A percentile compares a stretch with the other conserved stretches of the same genome.
phyloP scores from a whole-genome alignment of 2,113 vertebrate species.

The Bagarius yarrelli region DNA sequence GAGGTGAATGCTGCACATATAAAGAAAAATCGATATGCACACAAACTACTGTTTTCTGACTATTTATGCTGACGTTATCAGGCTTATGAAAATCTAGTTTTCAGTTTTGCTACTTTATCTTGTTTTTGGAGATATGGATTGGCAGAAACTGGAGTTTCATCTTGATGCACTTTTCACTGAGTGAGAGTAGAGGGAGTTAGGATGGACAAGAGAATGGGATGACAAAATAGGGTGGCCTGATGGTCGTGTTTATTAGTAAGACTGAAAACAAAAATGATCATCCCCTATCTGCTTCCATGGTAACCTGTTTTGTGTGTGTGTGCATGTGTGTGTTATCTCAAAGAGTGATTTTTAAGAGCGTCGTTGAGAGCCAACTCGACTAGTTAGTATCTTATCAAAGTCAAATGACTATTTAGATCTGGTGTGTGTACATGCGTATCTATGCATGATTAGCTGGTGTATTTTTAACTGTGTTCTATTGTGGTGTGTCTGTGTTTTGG shows the following conservation, averaged over 20 bases:
- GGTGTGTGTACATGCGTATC: neutral
- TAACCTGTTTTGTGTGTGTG: constrained; percentile 24
- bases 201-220: neutral
- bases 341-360: constrained; percentile 1
- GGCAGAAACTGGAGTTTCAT: constrained; percentile 7
- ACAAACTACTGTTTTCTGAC: neutral
- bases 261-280: constrained; percentile 34
- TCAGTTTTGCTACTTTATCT: neutral
- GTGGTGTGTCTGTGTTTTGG: neutral
- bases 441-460: neutral
- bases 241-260: constrained; percentile 27
- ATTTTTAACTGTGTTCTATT: neutral
- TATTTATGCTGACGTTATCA: neutral
- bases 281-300: constrained; percentile 32
- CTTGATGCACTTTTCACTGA: constrained; percentile 13
- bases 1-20: neutral
- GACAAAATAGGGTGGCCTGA: constrained; percentile 6
- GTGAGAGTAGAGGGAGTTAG: neutral
- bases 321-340: constrained; percentile 2
- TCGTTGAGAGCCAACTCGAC: constrained; percentile 3
- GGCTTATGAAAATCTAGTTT: neutral
- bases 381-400: neutral
- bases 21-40: neutral
- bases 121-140: neutral
- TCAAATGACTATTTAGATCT: neutral